These are phyloP conservation scores for Hapalemur alaotrensis DNA, from an alignment of 2,797 vertebrate genomes.

Conservation along the genomic window DNA sequence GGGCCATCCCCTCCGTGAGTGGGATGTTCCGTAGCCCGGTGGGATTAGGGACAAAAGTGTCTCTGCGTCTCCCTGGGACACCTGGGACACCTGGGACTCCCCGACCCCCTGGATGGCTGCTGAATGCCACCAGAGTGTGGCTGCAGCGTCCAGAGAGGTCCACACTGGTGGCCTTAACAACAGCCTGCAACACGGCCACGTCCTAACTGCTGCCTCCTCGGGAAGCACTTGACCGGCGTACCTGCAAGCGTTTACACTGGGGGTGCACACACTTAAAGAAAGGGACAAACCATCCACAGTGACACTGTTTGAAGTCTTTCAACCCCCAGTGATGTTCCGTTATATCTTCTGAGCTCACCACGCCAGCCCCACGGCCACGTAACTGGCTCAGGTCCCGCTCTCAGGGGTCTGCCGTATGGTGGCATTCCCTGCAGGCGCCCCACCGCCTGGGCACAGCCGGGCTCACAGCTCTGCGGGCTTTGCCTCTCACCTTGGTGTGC, in stretches of 20 bases:
- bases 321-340: neutral
- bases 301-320: neutral
- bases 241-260: neutral
- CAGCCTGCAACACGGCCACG: neutral
- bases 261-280: neutral
- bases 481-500: neutral
- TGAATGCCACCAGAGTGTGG: neutral
- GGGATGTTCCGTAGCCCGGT: neutral
- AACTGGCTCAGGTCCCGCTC: neutral
- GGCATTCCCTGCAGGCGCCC: neutral
- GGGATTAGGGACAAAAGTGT: neutral
- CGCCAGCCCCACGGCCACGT: neutral
- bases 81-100: neutral
- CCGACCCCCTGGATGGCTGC: neutral
- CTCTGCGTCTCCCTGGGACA: neutral
- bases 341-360: neutral
- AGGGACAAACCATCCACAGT: neutral
- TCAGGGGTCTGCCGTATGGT: neutral
- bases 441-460: too few species aligned
- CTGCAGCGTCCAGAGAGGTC: neutral
- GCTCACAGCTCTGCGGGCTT: neutral
- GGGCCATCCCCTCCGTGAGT: fast-evolving
- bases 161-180: neutral
- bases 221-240: neutral
- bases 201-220: neutral